Conservation (phyloP, 2,797 vertebrate species). For the Rhinatrema bivittatum region DNA sequence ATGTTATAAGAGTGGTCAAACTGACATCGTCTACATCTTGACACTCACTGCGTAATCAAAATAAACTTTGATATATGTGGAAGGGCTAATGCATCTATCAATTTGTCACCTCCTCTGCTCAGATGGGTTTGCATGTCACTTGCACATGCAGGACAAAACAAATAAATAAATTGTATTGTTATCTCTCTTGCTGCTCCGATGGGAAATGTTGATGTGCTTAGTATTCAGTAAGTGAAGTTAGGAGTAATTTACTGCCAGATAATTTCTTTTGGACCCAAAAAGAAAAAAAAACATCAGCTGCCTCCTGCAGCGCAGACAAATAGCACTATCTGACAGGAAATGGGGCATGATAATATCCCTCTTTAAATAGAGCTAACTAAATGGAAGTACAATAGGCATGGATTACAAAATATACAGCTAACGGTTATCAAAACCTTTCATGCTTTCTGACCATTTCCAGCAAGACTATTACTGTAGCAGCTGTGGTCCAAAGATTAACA, state of each 20-base stretch:
- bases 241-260: conserved; percentile 53
- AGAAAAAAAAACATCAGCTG: too few species aligned
- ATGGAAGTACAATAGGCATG: conserved; percentile 47
- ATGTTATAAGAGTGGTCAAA: conserved; percentile 39
- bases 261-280: conserved; percentile 51
- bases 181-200: conserved; percentile 42
- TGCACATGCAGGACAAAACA: conserved; percentile 38
- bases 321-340: conserved; percentile 57
- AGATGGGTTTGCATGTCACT: conserved; percentile 32
- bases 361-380: conserved; percentile 51
- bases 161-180: conserved; percentile 57
- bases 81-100: conserved; percentile 42
- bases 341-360: conserved; percentile 48
- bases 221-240: conserved; percentile 52
- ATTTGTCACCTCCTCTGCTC: conserved; percentile 36
- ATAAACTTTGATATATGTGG: conserved; percentile 42
- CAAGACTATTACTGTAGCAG: conserved; percentile 24
- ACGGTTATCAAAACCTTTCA: conserved; percentile 32
- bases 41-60: conserved; percentile 53
- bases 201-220: conserved; percentile 38
- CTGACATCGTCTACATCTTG: conserved; percentile 44
- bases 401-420: conserved; percentile 44
- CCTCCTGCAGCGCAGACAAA: conserved; percentile 51
- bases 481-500: conserved; percentile 16
- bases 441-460: conserved; percentile 38